phyloP scores from a whole-genome alignment of 2,797 vertebrate species.

The Poecilia gillii region DNA sequence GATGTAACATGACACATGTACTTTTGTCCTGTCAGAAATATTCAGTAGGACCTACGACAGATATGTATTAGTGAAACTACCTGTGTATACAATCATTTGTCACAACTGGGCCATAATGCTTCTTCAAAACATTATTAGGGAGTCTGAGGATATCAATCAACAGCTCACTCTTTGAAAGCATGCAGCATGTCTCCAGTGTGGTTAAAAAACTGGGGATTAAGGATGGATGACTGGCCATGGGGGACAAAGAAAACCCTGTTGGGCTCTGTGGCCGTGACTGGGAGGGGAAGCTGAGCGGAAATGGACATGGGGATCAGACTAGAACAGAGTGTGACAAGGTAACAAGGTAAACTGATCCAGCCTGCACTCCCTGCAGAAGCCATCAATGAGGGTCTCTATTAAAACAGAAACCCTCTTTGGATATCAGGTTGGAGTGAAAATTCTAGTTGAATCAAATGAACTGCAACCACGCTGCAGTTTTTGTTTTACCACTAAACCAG shows the following conservation, averaged over 20 bases:
- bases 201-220: constrained; percentile 64
- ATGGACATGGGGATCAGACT: constrained; percentile 77
- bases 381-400: constrained; percentile 80
- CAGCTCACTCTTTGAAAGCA: constrained; percentile 66
- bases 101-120: constrained; percentile 37
- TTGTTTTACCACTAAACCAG: background rate
- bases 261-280: constrained; percentile 47
- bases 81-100: constrained; percentile 37
- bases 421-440: constrained; percentile 59
- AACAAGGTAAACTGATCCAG: constrained; percentile 79
- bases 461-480: constrained; percentile 34
- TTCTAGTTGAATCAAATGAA: constrained; percentile 48
- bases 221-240: constrained; percentile 66
- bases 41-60: background rate
- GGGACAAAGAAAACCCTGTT: constrained; percentile 78
- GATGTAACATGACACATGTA: background rate
- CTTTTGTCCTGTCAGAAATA: background rate
- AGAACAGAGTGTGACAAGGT: constrained; percentile 77
- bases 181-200: constrained; percentile 52
- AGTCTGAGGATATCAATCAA: constrained; percentile 60
- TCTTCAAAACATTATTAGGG: constrained; percentile 45
- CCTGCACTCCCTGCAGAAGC: constrained; percentile 66
- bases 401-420: constrained; percentile 58
- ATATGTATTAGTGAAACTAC: constrained; percentile 15
- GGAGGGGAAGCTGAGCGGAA: constrained; percentile 67